phyloP scores from a whole-genome alignment of 2,113 vertebrate genomes.

The Nerophis ophidion region DNA sequence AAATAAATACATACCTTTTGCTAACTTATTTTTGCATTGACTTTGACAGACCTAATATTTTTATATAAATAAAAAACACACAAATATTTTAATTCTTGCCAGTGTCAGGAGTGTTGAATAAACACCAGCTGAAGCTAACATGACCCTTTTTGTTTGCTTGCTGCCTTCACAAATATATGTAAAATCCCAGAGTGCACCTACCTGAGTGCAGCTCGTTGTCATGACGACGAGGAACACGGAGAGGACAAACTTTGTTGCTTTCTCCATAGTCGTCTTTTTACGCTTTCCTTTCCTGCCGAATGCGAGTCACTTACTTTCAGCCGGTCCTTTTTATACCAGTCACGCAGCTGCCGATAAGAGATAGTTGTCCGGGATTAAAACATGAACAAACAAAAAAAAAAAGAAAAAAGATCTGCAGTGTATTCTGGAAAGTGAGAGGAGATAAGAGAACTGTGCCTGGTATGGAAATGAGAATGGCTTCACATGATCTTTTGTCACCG shows the following conservation, averaged over 20 bases:
- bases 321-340: constrained; percentile 50
- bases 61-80: no score
- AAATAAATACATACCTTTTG: no score
- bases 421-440: not conserved
- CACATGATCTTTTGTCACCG: no score
- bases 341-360: constrained; percentile 25
- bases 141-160: no score
- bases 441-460: not conserved
- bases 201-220: constrained; percentile 17
- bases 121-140: no score
- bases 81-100: no score
- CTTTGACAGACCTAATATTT: no score
- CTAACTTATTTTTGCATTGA: no score
- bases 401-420: not conserved
- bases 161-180: no score
- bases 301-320: constrained; percentile 4
- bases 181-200: constrained; percentile 28
- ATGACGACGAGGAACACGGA: constrained; percentile 14
- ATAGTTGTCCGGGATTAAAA: not conserved
- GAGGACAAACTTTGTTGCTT: constrained; percentile 22
- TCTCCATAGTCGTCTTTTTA: constrained; percentile 30
- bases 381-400: not conserved
- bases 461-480: constrained; percentile 11
- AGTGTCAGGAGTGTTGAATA: no score
- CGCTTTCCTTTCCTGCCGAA: not conserved